These are phyloP conservation scores for Halesus radiatus DNA, from an alignment of 1,140 invertebrate species.

Conservation along the genomic window DNA sequence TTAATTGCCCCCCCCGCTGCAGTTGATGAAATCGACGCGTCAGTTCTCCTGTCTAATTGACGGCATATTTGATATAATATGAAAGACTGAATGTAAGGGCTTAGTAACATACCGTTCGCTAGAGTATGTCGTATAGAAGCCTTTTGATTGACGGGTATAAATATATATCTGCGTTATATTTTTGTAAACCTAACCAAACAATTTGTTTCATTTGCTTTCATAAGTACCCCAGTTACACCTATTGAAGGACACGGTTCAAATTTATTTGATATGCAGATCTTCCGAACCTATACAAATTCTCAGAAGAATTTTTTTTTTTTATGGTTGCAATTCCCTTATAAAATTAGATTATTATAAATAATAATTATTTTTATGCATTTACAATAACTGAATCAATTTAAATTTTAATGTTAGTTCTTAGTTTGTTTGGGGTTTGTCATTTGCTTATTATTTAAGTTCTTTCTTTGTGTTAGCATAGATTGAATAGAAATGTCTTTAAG, in stretches of 20 bases:
- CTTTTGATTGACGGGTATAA: slow-evolving; percentile 45
- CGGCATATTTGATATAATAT: slow-evolving; percentile 20
- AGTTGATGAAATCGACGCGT: slow-evolving; percentile 3
- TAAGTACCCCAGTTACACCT: background rate
- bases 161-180: slow-evolving; percentile 23
- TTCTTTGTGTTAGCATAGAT: background rate
- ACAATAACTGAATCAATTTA: too few species aligned
- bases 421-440: too few species aligned
- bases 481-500: slow-evolving; percentile 1
- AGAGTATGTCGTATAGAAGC: slow-evolving; percentile 37
- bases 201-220: background rate
- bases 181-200: slow-evolving; percentile 3
- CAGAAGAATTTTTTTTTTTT: too few species aligned
- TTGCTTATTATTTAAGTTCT: background rate
- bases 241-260: background rate
- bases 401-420: too few species aligned
- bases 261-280: too few species aligned
- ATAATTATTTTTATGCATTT: too few species aligned
- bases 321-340: too few species aligned
- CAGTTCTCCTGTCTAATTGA: slow-evolving; percentile 2
- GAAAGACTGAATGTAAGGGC: slow-evolving; percentile 45
- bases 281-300: too few species aligned
- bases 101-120: slow-evolving; percentile 13
- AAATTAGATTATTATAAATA: too few species aligned
- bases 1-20: background rate